These are phyloP conservation scores for Camponotus floridanus DNA, from an alignment of 1,140 invertebrate species.

Conservation along the genomic window DNA sequence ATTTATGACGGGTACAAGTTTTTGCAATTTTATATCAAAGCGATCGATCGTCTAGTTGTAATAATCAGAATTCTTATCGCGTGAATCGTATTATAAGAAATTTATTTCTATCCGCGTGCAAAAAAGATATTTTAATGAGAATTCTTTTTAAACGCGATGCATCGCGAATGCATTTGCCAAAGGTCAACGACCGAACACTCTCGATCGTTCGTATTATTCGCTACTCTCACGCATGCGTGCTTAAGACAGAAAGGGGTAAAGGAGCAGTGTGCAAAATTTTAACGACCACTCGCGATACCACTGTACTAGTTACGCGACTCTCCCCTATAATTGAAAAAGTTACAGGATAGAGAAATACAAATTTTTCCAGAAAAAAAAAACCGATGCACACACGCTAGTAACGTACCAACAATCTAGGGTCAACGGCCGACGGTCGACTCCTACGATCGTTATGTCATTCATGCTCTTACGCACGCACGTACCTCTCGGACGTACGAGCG, in stretches of 20 bases:
- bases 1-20: neutral
- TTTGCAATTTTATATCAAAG: neutral
- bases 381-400: constrained; percentile 38
- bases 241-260: constrained; percentile 30
- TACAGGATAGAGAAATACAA: neutral
- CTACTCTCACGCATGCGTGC: constrained; percentile 61
- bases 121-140: constrained; percentile 40
- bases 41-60: neutral
- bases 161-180: constrained; percentile 50
- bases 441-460: constrained; percentile 84
- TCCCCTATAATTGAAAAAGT: neutral
- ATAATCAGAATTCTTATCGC: neutral
- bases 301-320: neutral
- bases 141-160: constrained; percentile 45
- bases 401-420: constrained; percentile 74
- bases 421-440: constrained; percentile 77
- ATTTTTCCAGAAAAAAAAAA: neutral
- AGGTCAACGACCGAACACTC: constrained; percentile 69
- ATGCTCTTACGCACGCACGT: constrained; percentile 79
- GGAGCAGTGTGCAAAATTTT: constrained; percentile 14
- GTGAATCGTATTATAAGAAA: neutral
- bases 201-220: constrained; percentile 61
- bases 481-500: constrained; percentile 69
- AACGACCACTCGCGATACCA: neutral
- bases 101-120: too few relatives aligned